A percentile compares a stretch with the other conserved stretches of the same genome.
phyloP scores from a whole-genome alignment of 2,888 invertebrate species.

The Argyra leucocephala region DNA sequence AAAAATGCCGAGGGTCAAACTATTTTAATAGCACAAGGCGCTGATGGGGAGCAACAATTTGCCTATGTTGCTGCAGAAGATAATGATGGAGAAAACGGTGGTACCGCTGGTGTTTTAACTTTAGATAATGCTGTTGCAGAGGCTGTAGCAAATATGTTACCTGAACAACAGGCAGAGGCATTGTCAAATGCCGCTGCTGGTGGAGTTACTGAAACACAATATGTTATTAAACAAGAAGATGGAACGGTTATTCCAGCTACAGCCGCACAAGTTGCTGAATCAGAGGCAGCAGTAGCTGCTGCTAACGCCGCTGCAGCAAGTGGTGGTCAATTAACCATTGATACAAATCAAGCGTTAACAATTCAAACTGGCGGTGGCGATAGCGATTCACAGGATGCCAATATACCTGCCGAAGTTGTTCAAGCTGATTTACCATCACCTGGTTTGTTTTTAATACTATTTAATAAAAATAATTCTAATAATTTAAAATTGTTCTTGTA shows the following conservation, averaged over 20 bases:
- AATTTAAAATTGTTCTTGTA: conserved; percentile 32
- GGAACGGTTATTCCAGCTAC: conserved; percentile 27
- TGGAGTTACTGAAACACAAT: conserved; percentile 33
- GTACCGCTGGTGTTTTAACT: conserved; percentile 41
- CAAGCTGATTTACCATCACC: conserved; percentile 77
- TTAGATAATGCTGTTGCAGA: conserved; percentile 43
- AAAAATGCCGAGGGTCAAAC: conserved; percentile 72
- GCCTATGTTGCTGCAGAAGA: conserved; percentile 56
- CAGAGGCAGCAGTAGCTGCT: conserved; percentile 13
- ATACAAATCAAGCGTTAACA: conserved; percentile 21
- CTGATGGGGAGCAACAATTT: conserved; percentile 65
- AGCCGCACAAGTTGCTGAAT: conserved; percentile 25
- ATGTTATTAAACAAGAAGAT: conserved; percentile 36
- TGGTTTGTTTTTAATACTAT: conserved; percentile 46
- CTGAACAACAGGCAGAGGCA: conserved; percentile 33
- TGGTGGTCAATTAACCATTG: conserved; percentile 18
- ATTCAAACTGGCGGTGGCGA: conserved; percentile 26
- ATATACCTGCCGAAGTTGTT: conserved; percentile 77
- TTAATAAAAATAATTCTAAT: background rate
- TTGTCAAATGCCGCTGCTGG: conserved; percentile 31
- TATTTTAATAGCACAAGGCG: conserved; percentile 61
- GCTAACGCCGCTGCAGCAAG: conserved; percentile 20
- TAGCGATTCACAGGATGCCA: conserved; percentile 52
- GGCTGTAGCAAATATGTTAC: conserved; percentile 38
- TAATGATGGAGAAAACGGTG: conserved; percentile 44